Evolutionary conservation across 1,140 invertebrate genomes (phyloP).

Genomic region (Zaprionus davidi): DNA sequence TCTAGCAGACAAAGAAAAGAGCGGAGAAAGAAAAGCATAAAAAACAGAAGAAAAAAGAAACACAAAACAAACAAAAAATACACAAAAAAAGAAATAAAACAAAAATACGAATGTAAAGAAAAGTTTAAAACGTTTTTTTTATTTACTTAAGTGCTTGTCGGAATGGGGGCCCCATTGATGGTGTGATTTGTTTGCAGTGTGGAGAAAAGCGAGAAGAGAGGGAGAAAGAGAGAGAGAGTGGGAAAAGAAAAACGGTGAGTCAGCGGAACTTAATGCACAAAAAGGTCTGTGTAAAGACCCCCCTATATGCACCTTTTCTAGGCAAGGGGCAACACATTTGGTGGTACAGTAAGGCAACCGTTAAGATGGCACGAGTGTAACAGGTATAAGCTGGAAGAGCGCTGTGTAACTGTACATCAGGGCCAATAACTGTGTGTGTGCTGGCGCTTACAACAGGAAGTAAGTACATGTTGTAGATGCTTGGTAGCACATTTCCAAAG

Average conservation of each 20-base stretch:
- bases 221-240: constrained; percentile 7
- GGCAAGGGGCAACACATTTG: constrained; percentile 31
- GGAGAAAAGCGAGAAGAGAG: constrained; percentile 42
- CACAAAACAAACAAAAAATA: constrained; percentile 39
- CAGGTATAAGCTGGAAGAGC: not conserved
- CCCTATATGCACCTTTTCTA: constrained; percentile 1
- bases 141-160: constrained; percentile 43
- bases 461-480: not conserved
- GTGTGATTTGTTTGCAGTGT: constrained; percentile 52
- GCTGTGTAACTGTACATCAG: not conserved
- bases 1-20: constrained; percentile 32
- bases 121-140: constrained; percentile 65
- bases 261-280: constrained; percentile 47
- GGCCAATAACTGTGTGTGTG: not conserved
- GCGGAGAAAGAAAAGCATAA: constrained; percentile 29
- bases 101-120: constrained; percentile 67
- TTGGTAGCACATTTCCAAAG: no score
- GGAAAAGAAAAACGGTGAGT: constrained; percentile 46
- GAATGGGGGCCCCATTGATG: constrained; percentile 28
- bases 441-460: constrained; percentile 2
- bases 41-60: constrained; percentile 27
- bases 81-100: constrained; percentile 41
- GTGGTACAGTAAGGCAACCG: constrained; percentile 35
- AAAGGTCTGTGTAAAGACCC: not conserved
- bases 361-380: not conserved